Base-by-base conservation (phyloP, 2,888 invertebrate genomes). In the Podotricha telesiphe region DNA sequence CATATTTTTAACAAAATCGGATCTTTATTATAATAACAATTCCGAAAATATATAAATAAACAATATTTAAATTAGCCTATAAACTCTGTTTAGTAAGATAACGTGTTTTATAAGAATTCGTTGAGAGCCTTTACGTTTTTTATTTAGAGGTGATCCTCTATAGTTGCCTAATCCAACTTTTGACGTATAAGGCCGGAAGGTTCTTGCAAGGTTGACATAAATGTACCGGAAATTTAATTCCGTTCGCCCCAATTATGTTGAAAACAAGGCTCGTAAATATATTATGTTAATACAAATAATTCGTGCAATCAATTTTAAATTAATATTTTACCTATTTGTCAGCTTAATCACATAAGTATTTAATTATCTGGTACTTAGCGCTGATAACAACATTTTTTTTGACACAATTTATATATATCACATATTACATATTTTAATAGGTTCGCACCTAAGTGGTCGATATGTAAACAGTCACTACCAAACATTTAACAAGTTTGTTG, bases 401-500 rank as follows among this genome's bases (percentile, higher is more conserved):
- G 17, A n/a, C 15, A 8, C 8, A 56, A 19, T 6, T 19, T 37
- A 42, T 42, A 15, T 15, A n/a, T 42, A 58, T n/a, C n/a, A n/a
- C n/a, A n/a, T n/a, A n/a, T n/a, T n/a, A n/a, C n/a, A 28, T 13
- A 47, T 34, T 0, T 0, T 61, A 61, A 47, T 61, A 2, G 11
- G 13, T 59, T 22, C 15, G 13, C 61, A 47, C 13, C 55, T 67
- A 65, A 69, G 48, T 56, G 64, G 42, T 45, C 65, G 55, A 45
- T 34, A 59, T 71, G 65, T 69, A 56, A 51, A 68, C 51, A 15
- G 1, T 17, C 53, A 28, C 28, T n/a, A 58, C 65, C 53, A 63
- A 67, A 63, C 20, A 50, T 48, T 53, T 67, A 72, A 70, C 72
- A 71, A 73, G 71, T 73, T 77, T 68, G 65, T 70, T n/a, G n/a